A percentile compares a stretch with the other conserved stretches of the same genome.
Evolutionary conservation across 2,888 invertebrate genomes (phyloP).

Genomic region (Drosophila gaucha): DNA sequence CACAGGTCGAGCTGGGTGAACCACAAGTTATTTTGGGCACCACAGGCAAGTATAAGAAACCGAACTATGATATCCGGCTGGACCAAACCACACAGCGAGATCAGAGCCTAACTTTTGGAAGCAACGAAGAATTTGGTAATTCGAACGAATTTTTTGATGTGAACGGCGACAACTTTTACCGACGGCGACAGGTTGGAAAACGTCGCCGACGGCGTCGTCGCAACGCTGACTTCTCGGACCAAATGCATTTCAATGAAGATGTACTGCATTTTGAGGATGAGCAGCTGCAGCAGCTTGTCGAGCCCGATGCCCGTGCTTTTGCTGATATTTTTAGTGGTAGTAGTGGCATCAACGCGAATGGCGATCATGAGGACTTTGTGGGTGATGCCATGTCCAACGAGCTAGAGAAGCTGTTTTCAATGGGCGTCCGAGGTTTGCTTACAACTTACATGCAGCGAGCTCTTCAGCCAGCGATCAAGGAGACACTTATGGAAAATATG

Average conservation of each 20-base stretch:
- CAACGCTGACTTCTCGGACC: conserved; percentile 49
- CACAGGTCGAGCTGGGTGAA: conserved; percentile 63
- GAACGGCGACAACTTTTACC: conserved; percentile 70
- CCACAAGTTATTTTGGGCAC: conserved; percentile 72
- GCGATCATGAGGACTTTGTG: conserved; percentile 85
- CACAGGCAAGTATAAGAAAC: conserved; percentile 59
- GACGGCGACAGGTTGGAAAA: conserved; percentile 56
- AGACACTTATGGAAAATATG: conserved; percentile 94
- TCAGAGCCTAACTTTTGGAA: conserved; percentile 50
- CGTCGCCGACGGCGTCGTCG: conserved; percentile 62
- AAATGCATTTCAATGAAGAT: conserved; percentile 80
- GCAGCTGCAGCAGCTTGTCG: conserved; percentile 76
- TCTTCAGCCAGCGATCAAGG: conserved; percentile 93
- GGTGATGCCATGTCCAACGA: conserved; percentile 90
- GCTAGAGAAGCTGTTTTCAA: conserved; percentile 93
- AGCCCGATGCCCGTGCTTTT: conserved; percentile 83
- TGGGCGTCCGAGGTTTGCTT: conserved; percentile 92
- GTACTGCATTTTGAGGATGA: conserved; percentile 79
- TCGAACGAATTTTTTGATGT: conserved; percentile 58
- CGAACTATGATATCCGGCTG: conserved; percentile 76
- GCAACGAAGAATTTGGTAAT: conserved; percentile 49
- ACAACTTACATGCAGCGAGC: conserved; percentile 94
- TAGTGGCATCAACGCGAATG: conserved; percentile 9
- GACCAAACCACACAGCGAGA: conserved; percentile 59
- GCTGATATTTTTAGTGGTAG: conserved; percentile 76